Conservation (phyloP, 2,113 vertebrate genomes). For the Motacilla alba region DNA sequence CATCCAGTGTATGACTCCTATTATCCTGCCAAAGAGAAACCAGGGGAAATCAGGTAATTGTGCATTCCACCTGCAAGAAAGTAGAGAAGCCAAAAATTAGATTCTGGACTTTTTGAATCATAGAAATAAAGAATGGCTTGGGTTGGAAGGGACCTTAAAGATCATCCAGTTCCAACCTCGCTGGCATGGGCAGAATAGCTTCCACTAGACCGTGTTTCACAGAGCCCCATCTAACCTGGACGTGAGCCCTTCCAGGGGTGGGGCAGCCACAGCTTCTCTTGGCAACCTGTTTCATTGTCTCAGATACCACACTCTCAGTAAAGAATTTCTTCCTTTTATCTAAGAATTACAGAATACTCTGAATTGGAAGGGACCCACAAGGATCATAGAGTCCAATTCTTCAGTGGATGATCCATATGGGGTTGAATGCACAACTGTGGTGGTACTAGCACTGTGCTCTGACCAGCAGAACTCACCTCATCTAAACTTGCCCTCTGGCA, state of each 20-base stretch:
- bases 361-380: neutral
- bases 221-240: neutral
- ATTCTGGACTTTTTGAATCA: neutral
- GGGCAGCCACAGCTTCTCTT: neutral
- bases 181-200: neutral
- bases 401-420: neutral
- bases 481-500: neutral
- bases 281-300: neutral
- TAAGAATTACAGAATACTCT: neutral
- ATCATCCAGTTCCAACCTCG: fast-evolving
- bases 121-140: neutral
- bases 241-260: neutral
- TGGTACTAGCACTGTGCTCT: neutral
- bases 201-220: neutral
- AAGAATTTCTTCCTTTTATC: neutral
- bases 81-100: neutral
- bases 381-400: fast-evolving
- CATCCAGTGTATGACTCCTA: neutral
- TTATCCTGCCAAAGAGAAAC: neutral
- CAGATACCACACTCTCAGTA: neutral
- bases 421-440: neutral
- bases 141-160: neutral
- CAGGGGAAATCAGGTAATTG: neutral
- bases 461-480: neutral
- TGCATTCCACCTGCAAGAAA: neutral